These are phyloP conservation scores for Rhamphomyia laevipes DNA, from an alignment of 2,888 invertebrate species.

Conservation along the genomic window DNA sequence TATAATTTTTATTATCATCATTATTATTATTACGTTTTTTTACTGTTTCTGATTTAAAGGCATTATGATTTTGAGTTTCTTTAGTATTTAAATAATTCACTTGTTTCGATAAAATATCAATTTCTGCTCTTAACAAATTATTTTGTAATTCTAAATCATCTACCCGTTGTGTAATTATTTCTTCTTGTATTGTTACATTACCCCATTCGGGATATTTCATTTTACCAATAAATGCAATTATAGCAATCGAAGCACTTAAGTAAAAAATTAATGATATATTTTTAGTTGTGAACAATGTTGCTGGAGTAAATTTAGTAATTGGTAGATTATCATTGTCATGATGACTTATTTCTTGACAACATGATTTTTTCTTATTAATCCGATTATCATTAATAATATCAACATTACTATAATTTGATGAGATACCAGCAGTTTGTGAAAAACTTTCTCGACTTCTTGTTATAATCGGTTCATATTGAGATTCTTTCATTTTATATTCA, in stretches of 20 bases:
- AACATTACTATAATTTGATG: neutral
- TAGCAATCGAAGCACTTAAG: constrained; percentile 21
- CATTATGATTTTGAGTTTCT: constrained; percentile 12
- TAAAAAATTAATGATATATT: constrained; percentile 24
- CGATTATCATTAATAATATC: too few species aligned
- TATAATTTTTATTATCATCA: constrained; percentile 10
- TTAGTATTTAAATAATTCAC: constrained; percentile 25
- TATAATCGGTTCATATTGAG: neutral
- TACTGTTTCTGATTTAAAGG: neutral
- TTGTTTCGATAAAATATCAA: constrained; percentile 31
- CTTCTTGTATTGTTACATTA: constrained; percentile 14
- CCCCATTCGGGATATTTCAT: constrained; percentile 25
- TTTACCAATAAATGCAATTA: constrained; percentile 26
- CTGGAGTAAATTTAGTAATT: too few species aligned
- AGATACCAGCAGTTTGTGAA: too few species aligned
- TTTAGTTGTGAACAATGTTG: constrained; percentile 7
- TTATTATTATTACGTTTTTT: constrained; percentile 10
- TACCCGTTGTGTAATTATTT: constrained; percentile 17
- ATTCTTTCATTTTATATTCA: too few species aligned
- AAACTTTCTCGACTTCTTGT: neutral
- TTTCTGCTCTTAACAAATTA: constrained; percentile 32
- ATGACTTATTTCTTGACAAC: too few species aligned
- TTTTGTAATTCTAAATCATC: constrained; percentile 29
- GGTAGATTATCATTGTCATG: too few species aligned
- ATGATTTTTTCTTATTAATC: too few species aligned